Conservation (phyloP, 2,888 invertebrate genomes). For the Nasonovia ribisnigri region DNA sequence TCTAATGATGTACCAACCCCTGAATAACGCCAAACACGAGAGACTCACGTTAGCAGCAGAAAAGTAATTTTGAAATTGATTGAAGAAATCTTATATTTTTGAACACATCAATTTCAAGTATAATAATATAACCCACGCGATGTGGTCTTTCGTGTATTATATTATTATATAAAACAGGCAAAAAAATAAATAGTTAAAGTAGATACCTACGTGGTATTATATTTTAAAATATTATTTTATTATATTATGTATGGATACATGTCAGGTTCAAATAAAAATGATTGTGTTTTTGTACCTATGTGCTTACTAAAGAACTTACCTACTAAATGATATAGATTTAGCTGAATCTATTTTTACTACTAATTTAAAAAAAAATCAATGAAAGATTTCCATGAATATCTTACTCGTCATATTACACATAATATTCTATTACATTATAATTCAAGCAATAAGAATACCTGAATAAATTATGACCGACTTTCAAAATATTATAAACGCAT, state of each 20-base stretch:
- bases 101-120: neutral
- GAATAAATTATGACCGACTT: neutral
- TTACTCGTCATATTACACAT: neutral
- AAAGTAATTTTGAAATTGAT: conserved; percentile 25
- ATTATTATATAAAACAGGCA: neutral
- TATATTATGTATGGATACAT: neutral
- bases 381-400: neutral
- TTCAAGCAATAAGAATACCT: neutral
- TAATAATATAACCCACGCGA: neutral
- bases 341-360: neutral
- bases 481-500: neutral
- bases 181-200: neutral
- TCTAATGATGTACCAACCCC: neutral
- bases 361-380: neutral
- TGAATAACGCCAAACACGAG: neutral
- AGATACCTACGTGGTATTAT: neutral
- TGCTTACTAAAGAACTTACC: neutral
- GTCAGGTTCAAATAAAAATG: neutral
- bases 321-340: neutral
- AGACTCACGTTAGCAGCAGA: neutral
- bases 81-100: conserved; percentile 16
- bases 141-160: neutral
- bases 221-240: neutral
- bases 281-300: neutral
- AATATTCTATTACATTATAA: neutral